These are phyloP conservation scores for Amphiura filiformis DNA, from an alignment of 35 echinoderm and acorn worm species.

Conservation along the genomic window DNA sequence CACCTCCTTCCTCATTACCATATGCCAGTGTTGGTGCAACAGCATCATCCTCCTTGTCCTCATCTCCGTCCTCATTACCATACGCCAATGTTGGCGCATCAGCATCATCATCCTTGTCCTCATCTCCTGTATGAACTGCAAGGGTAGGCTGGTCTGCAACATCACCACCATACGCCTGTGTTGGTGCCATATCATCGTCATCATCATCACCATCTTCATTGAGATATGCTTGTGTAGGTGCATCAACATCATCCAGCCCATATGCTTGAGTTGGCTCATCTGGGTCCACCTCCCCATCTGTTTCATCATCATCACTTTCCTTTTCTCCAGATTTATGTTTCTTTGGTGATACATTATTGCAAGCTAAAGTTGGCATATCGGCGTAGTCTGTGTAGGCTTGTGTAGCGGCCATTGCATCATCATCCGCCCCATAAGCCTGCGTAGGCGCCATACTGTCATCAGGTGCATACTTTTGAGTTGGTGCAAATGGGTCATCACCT, in stretches of 20 bases:
- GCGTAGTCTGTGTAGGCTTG: neutral
- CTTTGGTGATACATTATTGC: neutral
- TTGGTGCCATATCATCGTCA: neutral
- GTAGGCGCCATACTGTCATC: neutral
- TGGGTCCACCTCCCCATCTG: too few species aligned
- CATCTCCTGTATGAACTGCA: neutral
- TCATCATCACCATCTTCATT: neutral
- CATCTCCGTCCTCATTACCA: too few species aligned
- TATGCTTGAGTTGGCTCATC: too few species aligned
- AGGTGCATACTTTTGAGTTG: neutral
- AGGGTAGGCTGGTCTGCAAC: neutral
- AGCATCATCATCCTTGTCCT: too few species aligned
- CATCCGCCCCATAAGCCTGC: neutral
- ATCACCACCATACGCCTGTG: neutral
- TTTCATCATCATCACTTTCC: neutral
- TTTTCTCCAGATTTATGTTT: neutral
- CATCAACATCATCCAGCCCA: neutral
- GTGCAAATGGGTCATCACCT: neutral
- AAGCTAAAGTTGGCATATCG: too few species aligned
- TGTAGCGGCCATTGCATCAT: conserved; percentile 4
- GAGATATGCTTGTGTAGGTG: neutral
- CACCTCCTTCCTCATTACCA: too few species aligned
- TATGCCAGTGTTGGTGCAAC: too few species aligned
- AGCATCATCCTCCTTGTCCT: too few species aligned
- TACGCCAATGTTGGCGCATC: too few species aligned